Conservation (phyloP, 1,140 invertebrate genomes). For the Zaprionus nigranus region DNA sequence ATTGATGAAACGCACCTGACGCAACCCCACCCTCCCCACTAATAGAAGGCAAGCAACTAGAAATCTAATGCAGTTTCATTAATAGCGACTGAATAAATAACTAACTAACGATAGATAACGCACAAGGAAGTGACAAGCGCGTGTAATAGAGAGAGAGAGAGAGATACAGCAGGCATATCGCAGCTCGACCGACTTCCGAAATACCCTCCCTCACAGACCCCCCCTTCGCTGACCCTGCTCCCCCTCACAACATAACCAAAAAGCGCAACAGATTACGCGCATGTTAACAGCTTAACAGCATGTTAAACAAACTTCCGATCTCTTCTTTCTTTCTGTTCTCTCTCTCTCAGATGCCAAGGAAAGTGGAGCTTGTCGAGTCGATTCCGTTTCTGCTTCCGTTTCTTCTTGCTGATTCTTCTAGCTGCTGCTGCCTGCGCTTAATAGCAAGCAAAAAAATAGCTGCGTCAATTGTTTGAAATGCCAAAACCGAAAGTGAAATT, state of each 20-base stretch:
- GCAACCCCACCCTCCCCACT: background rate
- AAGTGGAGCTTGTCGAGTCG: conserved; percentile 31
- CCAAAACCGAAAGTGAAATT: conserved; percentile 41
- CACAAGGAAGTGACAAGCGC: conserved; percentile 45
- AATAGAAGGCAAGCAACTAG: background rate
- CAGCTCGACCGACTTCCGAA: conserved; percentile 1
- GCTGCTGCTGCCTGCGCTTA: conserved; percentile 36
- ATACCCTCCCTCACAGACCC: conserved; percentile 13
- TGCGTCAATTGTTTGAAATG: conserved; percentile 35
- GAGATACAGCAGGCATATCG: background rate
- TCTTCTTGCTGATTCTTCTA: conserved; percentile 3
- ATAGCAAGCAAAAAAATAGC: conserved; percentile 36
- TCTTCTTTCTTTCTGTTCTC: background rate
- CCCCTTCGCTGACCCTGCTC: background rate
- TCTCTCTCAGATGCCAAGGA: conserved; percentile 11
- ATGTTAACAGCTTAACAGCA: conserved; percentile 24
- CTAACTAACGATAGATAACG: conserved; percentile 18
- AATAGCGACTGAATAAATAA: conserved; percentile 55
- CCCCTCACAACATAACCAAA: background rate
- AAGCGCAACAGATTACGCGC: conserved; percentile 1
- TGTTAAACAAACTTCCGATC: conserved; percentile 2
- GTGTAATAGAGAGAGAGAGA: conserved; percentile 3
- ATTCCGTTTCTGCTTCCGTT: background rate
- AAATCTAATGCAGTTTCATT: conserved; percentile 70
- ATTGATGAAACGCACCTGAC: conserved; percentile 66